A percentile compares a stretch with the other conserved stretches of the same genome.
These are phyloP conservation scores for Chamaetylas fuelleborni DNA, from an alignment of 2,113 vertebrate genomes.

Conservation along the genomic window DNA sequence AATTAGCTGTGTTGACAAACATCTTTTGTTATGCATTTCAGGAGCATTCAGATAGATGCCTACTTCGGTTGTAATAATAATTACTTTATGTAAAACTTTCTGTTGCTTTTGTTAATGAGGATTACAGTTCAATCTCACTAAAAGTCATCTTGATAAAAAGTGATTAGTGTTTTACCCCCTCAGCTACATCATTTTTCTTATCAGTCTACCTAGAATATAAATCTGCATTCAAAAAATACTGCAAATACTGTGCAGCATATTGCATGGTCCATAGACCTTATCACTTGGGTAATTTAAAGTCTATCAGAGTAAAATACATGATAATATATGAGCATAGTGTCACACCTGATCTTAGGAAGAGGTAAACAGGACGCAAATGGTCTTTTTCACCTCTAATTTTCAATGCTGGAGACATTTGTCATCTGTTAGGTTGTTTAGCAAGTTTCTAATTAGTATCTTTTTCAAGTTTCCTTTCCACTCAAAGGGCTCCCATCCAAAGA, in stretches of 20 bases:
- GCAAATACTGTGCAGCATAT: background rate
- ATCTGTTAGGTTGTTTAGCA: background rate
- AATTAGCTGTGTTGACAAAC: background rate
- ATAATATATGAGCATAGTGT: constrained; percentile 1
- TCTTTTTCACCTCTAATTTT: constrained; percentile 29
- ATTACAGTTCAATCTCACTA: background rate
- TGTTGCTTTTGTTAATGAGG: background rate
- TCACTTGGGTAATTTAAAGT: constrained; percentile 20
- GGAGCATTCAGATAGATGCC: background rate
- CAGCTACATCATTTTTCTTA: background rate
- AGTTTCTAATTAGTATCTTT: background rate
- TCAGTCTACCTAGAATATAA: constrained; percentile 9
- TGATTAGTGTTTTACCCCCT: background rate
- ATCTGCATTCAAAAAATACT: background rate
- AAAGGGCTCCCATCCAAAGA: background rate
- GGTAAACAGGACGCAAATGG: background rate
- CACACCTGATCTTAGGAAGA: background rate
- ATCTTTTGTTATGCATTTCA: background rate
- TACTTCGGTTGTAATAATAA: background rate
- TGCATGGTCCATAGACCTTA: background rate
- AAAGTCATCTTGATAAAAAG: constrained; percentile 8
- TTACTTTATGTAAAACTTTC: background rate
- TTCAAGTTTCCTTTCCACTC: background rate
- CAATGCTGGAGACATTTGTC: background rate
- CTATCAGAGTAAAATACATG: background rate